phyloP scores from a whole-genome alignment of 1,140 invertebrate genomes.

The Acromyrmex echinatior region DNA sequence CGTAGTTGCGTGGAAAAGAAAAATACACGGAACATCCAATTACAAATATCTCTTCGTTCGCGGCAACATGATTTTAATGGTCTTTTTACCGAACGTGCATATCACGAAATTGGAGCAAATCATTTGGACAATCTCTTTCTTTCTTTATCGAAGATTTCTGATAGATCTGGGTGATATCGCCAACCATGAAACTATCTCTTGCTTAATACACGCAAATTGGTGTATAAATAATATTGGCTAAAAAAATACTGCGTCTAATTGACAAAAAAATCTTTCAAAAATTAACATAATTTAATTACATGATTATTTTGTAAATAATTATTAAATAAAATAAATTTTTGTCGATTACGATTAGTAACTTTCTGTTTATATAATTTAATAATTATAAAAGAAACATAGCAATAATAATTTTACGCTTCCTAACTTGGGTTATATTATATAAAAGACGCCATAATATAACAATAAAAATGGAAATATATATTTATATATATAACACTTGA shows the following conservation, averaged over 20 bases:
- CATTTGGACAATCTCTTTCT: constrained; percentile 10
- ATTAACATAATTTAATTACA: background rate
- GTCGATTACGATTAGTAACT: background rate
- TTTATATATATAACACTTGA: background rate
- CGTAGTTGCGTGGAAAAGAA: background rate
- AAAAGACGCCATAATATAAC: background rate
- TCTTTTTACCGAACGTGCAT: background rate
- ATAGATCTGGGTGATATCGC: background rate
- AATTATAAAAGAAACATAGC: background rate
- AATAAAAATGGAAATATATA: background rate
- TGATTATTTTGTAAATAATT: background rate
- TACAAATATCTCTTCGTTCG: constrained; percentile 18
- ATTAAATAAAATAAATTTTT: background rate
- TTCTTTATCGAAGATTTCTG: background rate
- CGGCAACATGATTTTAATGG: background rate
- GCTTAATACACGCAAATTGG: background rate
- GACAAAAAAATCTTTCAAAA: background rate
- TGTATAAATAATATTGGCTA: background rate
- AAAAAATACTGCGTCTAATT: background rate
- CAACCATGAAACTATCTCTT: background rate
- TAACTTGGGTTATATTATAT: background rate
- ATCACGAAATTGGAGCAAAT: constrained; percentile 31
- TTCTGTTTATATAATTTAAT: background rate
- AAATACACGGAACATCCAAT: background rate
- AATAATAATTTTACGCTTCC: background rate